Base-by-base conservation (phyloP, 2,888 invertebrate genomes). In the Agrochola lychnidis region DNA sequence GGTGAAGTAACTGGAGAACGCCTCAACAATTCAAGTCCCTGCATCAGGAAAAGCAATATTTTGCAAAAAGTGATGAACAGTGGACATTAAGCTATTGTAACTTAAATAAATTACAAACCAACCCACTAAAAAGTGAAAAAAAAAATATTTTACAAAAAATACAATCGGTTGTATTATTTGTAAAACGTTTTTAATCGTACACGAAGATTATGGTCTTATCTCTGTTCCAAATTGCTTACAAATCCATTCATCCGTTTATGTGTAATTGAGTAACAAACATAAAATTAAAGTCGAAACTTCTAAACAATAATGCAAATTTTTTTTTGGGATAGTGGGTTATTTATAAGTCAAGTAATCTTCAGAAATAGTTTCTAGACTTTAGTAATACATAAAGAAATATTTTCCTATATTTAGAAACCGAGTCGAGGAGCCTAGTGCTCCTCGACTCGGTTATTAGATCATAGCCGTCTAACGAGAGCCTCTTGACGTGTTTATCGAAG, bases 401-500 rank as follows among this genome's bases (percentile, higher is more conserved):
- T 9, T 30, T 30, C n/a, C 10, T n/a, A 53, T 7, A 68, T 45
- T 53, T 72, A 25, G 19, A 56, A 70, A 22, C 12, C 12, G n/a
- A 40, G 73, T 78, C 19, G 22, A 78, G 59, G 19, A 61, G 42
- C 63, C 70, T 67, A 16, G 42, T 36, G n/a, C n/a, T n/a, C n/a
- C n/a, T n/a, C n/a, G n/a, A n/a, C n/a, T n/a, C n/a, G n/a, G n/a
- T n/a, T n/a, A n/a, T 66, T 67, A 68, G 70, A 70, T 62, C 66
- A 48, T 61, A 67, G 63, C 22, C 61, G 66, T 62, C 70, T 68
- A 73, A 61, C 73, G 63, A 71, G 73, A 68, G 70, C 67, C 51
- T 70, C 76, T 76, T 51, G 80, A 62, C 56, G 70, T 80, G 80
- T 83, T 76, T 83, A 73, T 80, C 51, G 70, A 62, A 64, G 56